phyloP scores from a whole-genome alignment of 2,797 vertebrate species.

The Liparis tanakae region DNA sequence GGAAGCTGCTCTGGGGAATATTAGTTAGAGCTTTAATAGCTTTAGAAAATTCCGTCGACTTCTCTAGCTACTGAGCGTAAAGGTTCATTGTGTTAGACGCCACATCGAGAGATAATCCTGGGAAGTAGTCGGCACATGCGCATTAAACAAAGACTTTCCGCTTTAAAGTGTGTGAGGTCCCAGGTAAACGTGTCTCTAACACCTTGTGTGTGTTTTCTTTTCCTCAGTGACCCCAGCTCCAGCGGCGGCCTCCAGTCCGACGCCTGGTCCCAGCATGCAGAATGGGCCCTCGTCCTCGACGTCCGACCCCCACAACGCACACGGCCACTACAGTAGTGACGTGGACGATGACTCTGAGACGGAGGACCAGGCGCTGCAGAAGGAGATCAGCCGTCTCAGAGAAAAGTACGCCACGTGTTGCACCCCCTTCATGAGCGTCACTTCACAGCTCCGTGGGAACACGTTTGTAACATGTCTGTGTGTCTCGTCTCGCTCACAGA shows the following conservation, averaged over 20 bases:
- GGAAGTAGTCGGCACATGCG: not conserved
- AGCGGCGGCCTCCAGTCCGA: constrained; percentile 43
- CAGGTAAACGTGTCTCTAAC: not conserved
- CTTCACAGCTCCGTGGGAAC: not conserved
- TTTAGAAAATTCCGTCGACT: not conserved
- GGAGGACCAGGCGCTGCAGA: constrained; percentile 91
- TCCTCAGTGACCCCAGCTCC: constrained; percentile 77
- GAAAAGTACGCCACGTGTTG: constrained; percentile 86
- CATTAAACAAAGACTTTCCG: not conserved
- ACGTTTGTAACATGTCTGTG: not conserved
- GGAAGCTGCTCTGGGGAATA: not conserved
- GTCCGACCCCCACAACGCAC: constrained; percentile 76
- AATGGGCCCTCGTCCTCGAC: constrained; percentile 71
- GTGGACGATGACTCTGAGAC: constrained; percentile 92
- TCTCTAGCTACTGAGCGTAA: not conserved
- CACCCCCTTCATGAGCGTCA: not conserved
- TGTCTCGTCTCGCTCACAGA: constrained; percentile 70
- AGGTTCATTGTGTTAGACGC: not conserved
- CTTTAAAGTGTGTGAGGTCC: not conserved
- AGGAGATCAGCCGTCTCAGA: constrained; percentile 88
- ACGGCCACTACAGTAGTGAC: constrained; percentile 91
- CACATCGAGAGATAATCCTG: not conserved
- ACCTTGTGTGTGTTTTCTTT: constrained; percentile 31
- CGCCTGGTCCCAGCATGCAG: constrained; percentile 49
- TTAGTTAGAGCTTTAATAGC: not conserved